Base-by-base conservation (phyloP, 2,113 vertebrate genomes). In the Misgurnus anguillicaudatus region DNA sequence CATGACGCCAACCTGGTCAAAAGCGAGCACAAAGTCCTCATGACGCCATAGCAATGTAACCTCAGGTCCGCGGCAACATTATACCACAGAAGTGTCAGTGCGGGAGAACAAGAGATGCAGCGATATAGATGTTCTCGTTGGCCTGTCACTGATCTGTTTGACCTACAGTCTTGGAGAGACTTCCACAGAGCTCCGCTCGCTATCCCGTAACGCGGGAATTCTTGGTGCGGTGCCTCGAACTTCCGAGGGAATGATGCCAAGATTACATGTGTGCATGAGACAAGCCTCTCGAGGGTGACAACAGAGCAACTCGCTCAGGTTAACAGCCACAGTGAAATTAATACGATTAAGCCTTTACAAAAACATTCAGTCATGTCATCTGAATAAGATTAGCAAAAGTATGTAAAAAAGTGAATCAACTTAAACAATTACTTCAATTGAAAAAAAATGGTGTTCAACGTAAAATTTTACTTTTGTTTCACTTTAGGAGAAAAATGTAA, bases 61-160 rank as follows among this genome's bases (percentile, higher is more conserved):
- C 61, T 80, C 80, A 84, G 38, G 38, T 81, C 85, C 86, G 88
- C 83, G 81, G 83, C 83, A 85, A 85, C 83, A 63, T 83, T 79
- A 84, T 24, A 77, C 79, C 85, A 87, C 45, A 41, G 58, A 45
- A 77, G 62, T 39, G 39, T 69, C 55, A 21, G 60, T 10, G 13
- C 16, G 11, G 17, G 57, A 57, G 53, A 77, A 19, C 1, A 8
- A 38, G 53, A 76, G 81, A 77, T 67, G 75, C 61, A 61, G 79
- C 78, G 83, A 83, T 86, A 83, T 84, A 84, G 83, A 88, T 88
- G 88, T 86, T 85, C 84, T 82, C 10, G 21, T 71, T 82, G 79
- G 63, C 71, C 17, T 72, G 85, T 84, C 77, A 86, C 80, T 81
- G 89, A 92, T 92, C 89, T 69, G 83, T 88, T 87, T 92, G 92